phyloP scores from a whole-genome alignment of 2,888 invertebrate species.

The Eucera pruinosa region DNA sequence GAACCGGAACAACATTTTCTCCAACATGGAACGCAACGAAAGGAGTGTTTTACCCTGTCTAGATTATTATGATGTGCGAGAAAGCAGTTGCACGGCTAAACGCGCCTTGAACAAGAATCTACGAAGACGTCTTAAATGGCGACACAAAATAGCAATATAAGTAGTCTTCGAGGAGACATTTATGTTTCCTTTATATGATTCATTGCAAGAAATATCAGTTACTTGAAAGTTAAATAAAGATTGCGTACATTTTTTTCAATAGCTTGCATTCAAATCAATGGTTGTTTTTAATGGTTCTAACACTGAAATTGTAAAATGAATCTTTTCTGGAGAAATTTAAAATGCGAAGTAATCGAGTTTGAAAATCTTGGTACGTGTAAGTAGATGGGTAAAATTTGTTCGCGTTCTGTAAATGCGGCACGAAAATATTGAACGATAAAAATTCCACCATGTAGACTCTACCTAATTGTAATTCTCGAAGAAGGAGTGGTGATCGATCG shows the following conservation, averaged over 20 bases:
- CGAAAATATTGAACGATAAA: conserved; percentile 1
- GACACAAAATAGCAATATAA: neutral
- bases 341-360: no score
- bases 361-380: no score
- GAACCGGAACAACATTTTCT: conserved; percentile 23
- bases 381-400: neutral
- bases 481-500: conserved; percentile 11
- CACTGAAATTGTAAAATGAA: no score
- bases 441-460: neutral
- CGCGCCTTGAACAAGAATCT: conserved; percentile 6
- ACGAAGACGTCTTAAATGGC: conserved; percentile 7
- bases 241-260: no score
- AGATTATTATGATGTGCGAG: conserved; percentile 45
- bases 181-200: neutral
- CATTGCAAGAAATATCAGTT: no score
- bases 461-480: conserved; percentile 10
- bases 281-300: no score
- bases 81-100: neutral
- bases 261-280: no score
- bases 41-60: conserved; percentile 4
- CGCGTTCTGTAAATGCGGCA: neutral
- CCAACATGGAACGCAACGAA: conserved; percentile 16
- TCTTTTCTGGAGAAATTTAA: no score
- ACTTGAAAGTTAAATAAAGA: no score
- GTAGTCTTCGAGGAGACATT: conserved; percentile 5